Evolutionary conservation across 1,140 invertebrate species (phyloP), one percentile per base, ranked within the genome.

Genomic region (Sinonovacula constricta): DNA sequence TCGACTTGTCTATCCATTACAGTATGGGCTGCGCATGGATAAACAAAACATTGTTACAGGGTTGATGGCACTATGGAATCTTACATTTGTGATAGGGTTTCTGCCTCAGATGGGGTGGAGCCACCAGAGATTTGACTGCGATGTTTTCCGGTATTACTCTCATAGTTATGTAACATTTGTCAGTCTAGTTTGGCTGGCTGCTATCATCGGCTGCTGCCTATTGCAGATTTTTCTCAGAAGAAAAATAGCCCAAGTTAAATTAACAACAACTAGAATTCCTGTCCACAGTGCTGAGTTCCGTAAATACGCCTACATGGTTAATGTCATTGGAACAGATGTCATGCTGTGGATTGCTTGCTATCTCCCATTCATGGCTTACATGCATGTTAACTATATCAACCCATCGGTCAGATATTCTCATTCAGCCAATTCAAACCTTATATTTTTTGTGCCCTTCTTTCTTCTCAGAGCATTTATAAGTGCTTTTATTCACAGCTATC

Each of bases 61-160:
- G 2, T 85, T 87, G 79, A 77, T 88, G 53, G 56, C 88, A 7
- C 24, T 88, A 18, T 88, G 87, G 86, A 88, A 89, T 66, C 24
- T 72, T 18, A 80, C 87, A 12, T 88, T 89, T 59, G 74, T 89
- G 7, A 39, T 88, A 10, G 88, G 88, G 5, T 89, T 89, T 70
- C 36, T 86, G 33, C 87, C 88, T 1, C 81, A 83, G 24, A 84
- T 88, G 56, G 85, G 85, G 10, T 88, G 84, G 87, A 79, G 84
- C 56, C 22, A 72, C 2, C 14, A 60, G n/a, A 59, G 71, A 2
- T 70, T 71, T 34, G 51, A 66, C 0, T 81, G 81, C 51, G 36
- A 71, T 18, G 84, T 86, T 34, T 83, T 85, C 51, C 22, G 33
- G 15, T 89, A 80, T 51, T 87, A 85, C 66, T 71, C 71, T 24